phyloP scores from a whole-genome alignment of 2,888 invertebrate species.

The Conus canariensis region DNA sequence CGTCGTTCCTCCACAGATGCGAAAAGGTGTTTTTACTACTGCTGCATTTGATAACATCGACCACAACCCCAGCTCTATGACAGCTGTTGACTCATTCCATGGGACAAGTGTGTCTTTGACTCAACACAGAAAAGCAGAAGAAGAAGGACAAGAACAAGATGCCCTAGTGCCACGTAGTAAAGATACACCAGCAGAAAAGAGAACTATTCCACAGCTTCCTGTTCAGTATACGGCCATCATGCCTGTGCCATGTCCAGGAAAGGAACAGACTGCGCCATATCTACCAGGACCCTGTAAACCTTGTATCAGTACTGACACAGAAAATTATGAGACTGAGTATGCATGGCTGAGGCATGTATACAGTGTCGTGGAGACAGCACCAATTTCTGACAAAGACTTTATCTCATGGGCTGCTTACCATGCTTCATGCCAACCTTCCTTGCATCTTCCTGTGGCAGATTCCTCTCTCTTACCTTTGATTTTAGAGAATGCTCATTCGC shows the following conservation, averaged over 20 bases:
- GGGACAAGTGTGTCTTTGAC: constrained; percentile 48
- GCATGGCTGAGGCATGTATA: constrained; percentile 1
- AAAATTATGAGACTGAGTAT: not conserved
- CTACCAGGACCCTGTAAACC: not conserved
- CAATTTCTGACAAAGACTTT: not conserved
- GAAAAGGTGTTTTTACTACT: constrained; percentile 40
- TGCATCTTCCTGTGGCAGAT: constrained; percentile 19
- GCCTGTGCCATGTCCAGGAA: not conserved
- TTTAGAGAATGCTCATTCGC: constrained; percentile 1
- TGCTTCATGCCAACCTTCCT: not conserved
- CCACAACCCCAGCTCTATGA: constrained; percentile 47
- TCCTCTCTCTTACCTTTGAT: not conserved
- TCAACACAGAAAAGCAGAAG: constrained; percentile 32
- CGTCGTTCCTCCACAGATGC: constrained; percentile 39
- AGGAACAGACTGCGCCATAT: not conserved
- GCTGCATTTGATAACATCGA: constrained; percentile 50
- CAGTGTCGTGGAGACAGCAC: not conserved
- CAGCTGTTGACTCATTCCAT: constrained; percentile 48
- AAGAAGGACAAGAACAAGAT: not conserved
- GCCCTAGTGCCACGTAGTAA: not conserved
- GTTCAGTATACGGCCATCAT: not conserved
- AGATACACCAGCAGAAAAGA: not conserved
- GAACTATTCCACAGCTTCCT: not conserved
- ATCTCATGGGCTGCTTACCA: no score
- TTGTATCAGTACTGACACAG: not conserved